Evolutionary conservation across 2,797 vertebrate genomes (phyloP).

Genomic region (Rhinoraja longicauda): DNA sequence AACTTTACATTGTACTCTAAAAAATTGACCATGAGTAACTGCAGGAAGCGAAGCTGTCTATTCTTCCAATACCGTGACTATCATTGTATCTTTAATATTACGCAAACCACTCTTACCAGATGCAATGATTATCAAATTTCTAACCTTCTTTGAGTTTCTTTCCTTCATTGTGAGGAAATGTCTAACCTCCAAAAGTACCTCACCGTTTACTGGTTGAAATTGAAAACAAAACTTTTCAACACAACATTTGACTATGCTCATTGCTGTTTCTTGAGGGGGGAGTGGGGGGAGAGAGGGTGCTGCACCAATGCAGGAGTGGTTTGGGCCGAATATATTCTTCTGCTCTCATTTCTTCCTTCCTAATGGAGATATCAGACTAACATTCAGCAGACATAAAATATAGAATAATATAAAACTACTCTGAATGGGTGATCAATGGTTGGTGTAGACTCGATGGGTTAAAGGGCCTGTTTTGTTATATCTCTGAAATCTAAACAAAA

Average conservation of each 20-base stretch:
- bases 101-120: too few relatives aligned
- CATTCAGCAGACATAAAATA: neutral
- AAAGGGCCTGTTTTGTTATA: too few relatives aligned
- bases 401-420: too few relatives aligned
- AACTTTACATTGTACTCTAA: conserved; percentile 11
- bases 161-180: neutral
- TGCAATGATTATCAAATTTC: neutral
- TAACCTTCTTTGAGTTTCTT: neutral
- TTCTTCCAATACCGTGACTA: neutral
- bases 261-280: too few relatives aligned
- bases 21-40: neutral
- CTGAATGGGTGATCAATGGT: too few relatives aligned
- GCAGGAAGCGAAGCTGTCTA: neutral
- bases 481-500: too few relatives aligned
- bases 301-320: too few relatives aligned
- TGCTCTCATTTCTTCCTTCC: neutral
- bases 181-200: neutral
- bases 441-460: too few relatives aligned
- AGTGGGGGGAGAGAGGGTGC: too few relatives aligned
- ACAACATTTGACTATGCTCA: too few relatives aligned
- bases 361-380: too few relatives aligned
- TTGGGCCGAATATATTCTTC: neutral
- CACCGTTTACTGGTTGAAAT: neutral
- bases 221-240: neutral
- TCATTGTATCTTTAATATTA: neutral